Evolutionary conservation across 2,797 vertebrate genomes (phyloP).

Genomic region (Halcyon chelicuti): DNA sequence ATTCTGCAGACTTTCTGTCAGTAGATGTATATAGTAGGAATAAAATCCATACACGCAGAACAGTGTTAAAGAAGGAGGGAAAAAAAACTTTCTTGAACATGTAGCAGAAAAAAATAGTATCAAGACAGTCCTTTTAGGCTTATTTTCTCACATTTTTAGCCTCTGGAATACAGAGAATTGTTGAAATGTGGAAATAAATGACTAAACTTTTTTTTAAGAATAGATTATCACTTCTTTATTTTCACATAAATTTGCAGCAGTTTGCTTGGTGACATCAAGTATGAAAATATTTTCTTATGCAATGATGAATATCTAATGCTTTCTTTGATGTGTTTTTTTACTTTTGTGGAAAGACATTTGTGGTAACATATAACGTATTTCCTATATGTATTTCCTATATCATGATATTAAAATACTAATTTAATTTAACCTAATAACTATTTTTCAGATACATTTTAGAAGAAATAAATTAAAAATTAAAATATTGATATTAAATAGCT

Average conservation of each 20-base stretch:
- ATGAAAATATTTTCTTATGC: not conserved
- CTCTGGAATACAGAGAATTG: not conserved
- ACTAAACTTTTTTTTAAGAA: not conserved
- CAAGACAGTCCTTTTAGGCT: not conserved
- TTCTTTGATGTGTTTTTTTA: not conserved
- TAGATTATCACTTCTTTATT: not conserved
- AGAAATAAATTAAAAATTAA: not conserved
- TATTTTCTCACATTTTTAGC: not conserved
- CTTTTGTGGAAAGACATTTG: not conserved
- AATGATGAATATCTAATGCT: not conserved
- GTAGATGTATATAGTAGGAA: not conserved
- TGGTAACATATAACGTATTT: not conserved
- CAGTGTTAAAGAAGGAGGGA: not conserved
- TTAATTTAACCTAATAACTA: not conserved
- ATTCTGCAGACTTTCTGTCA: not conserved
- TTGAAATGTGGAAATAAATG: not conserved
- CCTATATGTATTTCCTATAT: not conserved
- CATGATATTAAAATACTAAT: not conserved
- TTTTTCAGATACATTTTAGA: not conserved
- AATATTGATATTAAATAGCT: not conserved
- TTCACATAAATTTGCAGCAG: not conserved
- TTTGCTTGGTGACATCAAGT: not conserved
- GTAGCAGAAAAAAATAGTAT: not conserved
- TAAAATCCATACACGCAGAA: not conserved
- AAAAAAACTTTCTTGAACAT: not conserved